These are phyloP conservation scores for Drosophila paulistorum DNA, from an alignment of 1,140 invertebrate genomes.

Conservation along the genomic window DNA sequence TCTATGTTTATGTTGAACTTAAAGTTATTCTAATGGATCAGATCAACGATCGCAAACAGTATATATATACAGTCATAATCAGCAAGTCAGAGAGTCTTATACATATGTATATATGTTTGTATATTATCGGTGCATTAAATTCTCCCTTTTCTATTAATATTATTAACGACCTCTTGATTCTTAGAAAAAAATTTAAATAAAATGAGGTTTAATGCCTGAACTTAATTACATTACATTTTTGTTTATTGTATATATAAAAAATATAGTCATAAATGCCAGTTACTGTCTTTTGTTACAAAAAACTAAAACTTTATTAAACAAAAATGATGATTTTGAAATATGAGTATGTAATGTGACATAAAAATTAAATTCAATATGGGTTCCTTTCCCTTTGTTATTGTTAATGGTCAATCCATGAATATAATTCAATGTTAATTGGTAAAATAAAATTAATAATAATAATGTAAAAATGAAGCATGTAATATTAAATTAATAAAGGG, in stretches of 20 bases:
- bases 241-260: background rate
- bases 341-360: background rate
- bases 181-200: no score
- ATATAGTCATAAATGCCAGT: slow-evolving; percentile 13
- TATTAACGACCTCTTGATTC: no score
- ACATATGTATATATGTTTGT: no score
- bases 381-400: background rate
- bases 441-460: slow-evolving; percentile 14
- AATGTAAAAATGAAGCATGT: background rate
- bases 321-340: slow-evolving; percentile 1
- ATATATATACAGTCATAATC: background rate
- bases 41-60: background rate
- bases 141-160: no score
- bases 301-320: slow-evolving; percentile 13
- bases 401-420: slow-evolving; percentile 5
- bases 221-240: background rate
- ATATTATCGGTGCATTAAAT: no score
- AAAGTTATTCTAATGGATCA: background rate
- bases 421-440: slow-evolving; percentile 15
- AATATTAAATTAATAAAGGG: slow-evolving; percentile 85
- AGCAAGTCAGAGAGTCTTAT: no score
- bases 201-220: no score
- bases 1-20: background rate
- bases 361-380: slow-evolving; percentile 6
- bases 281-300: slow-evolving; percentile 1